These are phyloP conservation scores for Thyatira batis DNA, from an alignment of 2,888 invertebrate genomes.

Conservation along the genomic window DNA sequence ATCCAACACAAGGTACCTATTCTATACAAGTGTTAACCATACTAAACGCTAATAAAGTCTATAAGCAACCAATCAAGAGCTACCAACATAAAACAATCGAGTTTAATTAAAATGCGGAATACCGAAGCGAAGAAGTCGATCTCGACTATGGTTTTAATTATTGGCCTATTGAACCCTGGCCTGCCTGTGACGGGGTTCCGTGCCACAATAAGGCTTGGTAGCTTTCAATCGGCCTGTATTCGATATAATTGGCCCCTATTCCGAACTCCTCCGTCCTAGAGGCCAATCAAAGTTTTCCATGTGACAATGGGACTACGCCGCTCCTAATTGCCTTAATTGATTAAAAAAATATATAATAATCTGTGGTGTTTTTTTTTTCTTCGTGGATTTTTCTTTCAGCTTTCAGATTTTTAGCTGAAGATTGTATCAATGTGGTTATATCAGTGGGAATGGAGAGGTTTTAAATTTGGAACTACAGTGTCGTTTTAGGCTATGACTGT, in stretches of 20 bases:
- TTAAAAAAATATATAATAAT: conserved; percentile 37
- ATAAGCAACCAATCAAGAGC: background rate
- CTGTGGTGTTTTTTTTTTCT: background rate
- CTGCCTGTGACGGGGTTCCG: conserved; percentile 67
- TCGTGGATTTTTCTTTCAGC: background rate
- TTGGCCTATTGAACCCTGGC: conserved; percentile 65
- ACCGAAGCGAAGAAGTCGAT: conserved; percentile 54
- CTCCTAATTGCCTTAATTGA: conserved; percentile 66
- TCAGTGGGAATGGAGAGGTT: too few relatives aligned
- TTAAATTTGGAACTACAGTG: too few relatives aligned
- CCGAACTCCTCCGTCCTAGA: conserved; percentile 38
- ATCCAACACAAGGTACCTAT: background rate
- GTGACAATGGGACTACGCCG: conserved; percentile 57
- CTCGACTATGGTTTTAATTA: conserved; percentile 73
- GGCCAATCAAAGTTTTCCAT: conserved; percentile 74
- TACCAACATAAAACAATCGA: conserved; percentile 58
- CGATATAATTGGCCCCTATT: conserved; percentile 74
- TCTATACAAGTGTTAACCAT: background rate
- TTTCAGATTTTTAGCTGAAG: too few relatives aligned
- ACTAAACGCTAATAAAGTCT: background rate
- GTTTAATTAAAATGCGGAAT: conserved; percentile 71
- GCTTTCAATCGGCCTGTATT: conserved; percentile 70
- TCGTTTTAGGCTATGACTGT: too few relatives aligned
- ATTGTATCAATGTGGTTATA: too few relatives aligned
- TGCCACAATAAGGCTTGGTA: conserved; percentile 70